Evolutionary conservation across 1,140 invertebrate genomes (phyloP).

Genomic region (Manduca sexta): DNA sequence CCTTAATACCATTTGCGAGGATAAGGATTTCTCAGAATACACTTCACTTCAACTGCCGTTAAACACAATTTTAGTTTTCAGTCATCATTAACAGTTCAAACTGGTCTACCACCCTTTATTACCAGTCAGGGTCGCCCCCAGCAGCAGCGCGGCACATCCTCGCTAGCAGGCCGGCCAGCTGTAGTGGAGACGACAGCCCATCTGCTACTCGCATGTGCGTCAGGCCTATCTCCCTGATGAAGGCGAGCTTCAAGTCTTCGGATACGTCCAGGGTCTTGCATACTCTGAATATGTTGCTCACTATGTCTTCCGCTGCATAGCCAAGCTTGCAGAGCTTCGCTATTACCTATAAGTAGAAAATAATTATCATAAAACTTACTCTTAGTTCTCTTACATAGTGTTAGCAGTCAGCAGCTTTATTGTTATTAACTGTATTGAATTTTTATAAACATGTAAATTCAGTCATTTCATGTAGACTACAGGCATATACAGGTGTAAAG

Average conservation of each 20-base stretch:
- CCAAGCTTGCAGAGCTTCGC: slow-evolving; percentile 93
- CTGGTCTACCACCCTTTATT: background rate
- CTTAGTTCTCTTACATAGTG: no score
- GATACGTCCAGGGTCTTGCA: slow-evolving; percentile 89
- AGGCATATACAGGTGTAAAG: no score
- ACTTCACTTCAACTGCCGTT: no score
- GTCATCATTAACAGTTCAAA: background rate
- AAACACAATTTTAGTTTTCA: no score
- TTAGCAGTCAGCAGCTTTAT: no score
- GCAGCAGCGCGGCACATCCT: slow-evolving; percentile 78
- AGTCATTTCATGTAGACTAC: no score
- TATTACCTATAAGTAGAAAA: slow-evolving; percentile 77
- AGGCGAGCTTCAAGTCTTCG: slow-evolving; percentile 89
- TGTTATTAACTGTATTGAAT: no score
- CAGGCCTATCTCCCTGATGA: slow-evolving; percentile 95
- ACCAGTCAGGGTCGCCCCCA: slow-evolving; percentile 6
- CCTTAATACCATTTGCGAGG: no score
- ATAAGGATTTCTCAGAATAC: no score
- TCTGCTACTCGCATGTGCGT: slow-evolving; percentile 94
- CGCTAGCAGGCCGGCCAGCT: slow-evolving; percentile 91
- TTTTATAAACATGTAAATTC: no score
- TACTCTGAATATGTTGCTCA: slow-evolving; percentile 95
- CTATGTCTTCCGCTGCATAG: slow-evolving; percentile 97
- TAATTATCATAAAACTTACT: no score
- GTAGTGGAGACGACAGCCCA: slow-evolving; percentile 90